Conservation (phyloP, 2,797 vertebrate species). For the Choloepus didactylus region DNA sequence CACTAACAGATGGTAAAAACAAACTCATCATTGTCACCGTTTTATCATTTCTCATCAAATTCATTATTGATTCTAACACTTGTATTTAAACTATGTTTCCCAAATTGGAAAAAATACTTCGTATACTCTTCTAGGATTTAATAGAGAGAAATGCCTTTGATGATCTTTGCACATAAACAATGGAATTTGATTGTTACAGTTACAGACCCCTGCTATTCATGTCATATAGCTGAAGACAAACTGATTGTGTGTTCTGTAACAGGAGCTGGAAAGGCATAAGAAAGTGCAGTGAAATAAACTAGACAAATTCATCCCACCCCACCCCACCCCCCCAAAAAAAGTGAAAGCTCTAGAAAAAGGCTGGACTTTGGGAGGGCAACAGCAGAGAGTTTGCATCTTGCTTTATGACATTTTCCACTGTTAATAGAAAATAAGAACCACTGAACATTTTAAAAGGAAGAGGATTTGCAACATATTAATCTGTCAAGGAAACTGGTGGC, state of each 20-base stretch:
- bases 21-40: constrained; percentile 78
- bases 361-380: not conserved
- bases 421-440: constrained; percentile 26
- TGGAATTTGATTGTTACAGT: constrained; percentile 70
- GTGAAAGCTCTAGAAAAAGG: not conserved
- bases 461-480: not conserved
- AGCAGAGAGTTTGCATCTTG: not conserved
- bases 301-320: not conserved
- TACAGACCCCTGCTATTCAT: constrained; percentile 59
- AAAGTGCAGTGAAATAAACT: not conserved
- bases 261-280: not conserved
- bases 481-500: not conserved
- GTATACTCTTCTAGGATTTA: constrained; percentile 63
- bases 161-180: constrained; percentile 69
- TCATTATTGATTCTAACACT: constrained; percentile 80
- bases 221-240: constrained; percentile 30
- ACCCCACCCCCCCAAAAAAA: not conserved
- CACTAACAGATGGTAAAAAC: constrained; percentile 77
- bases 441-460: constrained; percentile 12
- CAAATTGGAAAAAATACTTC: constrained; percentile 63
- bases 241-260: constrained; percentile 27
- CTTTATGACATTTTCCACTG: not conserved
- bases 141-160: constrained; percentile 64
- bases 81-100: constrained; percentile 73
- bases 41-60: constrained; percentile 83